Base-by-base conservation (phyloP, 1,140 invertebrate species). In the Drosophila mojavensis region DNA sequence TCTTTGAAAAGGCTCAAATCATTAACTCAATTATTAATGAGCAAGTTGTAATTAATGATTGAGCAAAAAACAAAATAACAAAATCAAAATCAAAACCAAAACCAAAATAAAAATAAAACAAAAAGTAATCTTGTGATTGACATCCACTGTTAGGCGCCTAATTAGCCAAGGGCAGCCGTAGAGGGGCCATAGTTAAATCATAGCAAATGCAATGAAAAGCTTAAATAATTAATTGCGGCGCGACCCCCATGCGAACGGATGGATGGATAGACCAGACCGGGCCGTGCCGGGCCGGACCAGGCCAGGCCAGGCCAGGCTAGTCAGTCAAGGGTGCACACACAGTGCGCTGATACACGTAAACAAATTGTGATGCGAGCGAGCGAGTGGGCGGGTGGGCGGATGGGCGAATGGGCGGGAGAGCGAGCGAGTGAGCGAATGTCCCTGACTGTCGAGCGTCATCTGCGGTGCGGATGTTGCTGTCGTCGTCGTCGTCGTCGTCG, bases 201-300 rank as follows among this genome's bases (percentile, higher is more conserved):
- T 39, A 64, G 48, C 50, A 78, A 81, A 83, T 76, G 71, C 76
- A 83, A 79, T 79, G 69, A 72, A 66, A 76, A 64, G 75, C 76
- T 78, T 86, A 86, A 81, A 86, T 86, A 86, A 85, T 85, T 85
- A 85, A 85, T 85, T 70, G 53, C 39, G 45, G 28, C 36, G 54
- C 36, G 60, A 64, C 71, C 71, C 64, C 41, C 51, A 70, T 82
- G 30, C 59, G 55, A 68, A 39, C 41, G 53, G 53, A 53, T 58
- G 39, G 50, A 43, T 55, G 30, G 39, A 47, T 43, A 48, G 36
- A 36, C 7, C 20, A 24, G 20, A 24, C 20, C 20, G 20, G 33
- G 33, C 6, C 33, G 7, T 2, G 3, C 20, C 20, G 3, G 20
- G 20, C 20, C 20, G 3, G 36, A 9, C 3, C 11, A 39, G 36